A percentile compares a stretch with the other conserved stretches of the same genome.
phyloP scores from a whole-genome alignment of 2,113 vertebrate genomes.

The Tichodroma muraria region DNA sequence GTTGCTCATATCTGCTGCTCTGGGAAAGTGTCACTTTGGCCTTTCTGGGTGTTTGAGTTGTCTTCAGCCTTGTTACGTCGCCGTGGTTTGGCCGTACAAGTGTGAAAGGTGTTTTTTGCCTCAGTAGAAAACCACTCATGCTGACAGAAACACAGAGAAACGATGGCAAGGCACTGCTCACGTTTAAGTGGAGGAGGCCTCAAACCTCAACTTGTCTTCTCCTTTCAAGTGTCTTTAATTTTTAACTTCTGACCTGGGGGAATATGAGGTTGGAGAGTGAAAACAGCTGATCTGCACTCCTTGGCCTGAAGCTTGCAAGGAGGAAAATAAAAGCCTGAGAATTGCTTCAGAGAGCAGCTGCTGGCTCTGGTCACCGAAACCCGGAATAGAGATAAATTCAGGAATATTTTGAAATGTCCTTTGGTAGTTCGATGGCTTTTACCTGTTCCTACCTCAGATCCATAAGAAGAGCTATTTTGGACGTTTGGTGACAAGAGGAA shows the following conservation, averaged over 20 bases:
- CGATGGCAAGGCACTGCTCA: accelerated
- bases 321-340: neutral
- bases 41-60: neutral
- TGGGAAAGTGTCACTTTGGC: neutral
- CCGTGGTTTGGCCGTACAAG: accelerated
- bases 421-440: neutral
- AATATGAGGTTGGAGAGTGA: neutral
- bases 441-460: neutral
- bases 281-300: neutral
- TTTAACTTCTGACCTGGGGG: neutral
- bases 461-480: accelerated
- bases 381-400: neutral
- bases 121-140: accelerated
- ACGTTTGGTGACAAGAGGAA: neutral
- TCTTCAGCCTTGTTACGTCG: neutral
- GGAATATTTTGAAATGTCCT: neutral
- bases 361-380: neutral
- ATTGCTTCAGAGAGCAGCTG: neutral
- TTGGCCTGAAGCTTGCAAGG: neutral
- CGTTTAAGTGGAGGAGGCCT: accelerated
- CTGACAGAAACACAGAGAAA: neutral
- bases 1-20: neutral
- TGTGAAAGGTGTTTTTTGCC: neutral
- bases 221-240: neutral
- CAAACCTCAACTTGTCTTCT: neutral